A percentile compares a stretch with the other conserved stretches of the same genome.
These are phyloP conservation scores for Drosophila longiperda DNA, from an alignment of 2,888 invertebrate species.

Conservation along the genomic window DNA sequence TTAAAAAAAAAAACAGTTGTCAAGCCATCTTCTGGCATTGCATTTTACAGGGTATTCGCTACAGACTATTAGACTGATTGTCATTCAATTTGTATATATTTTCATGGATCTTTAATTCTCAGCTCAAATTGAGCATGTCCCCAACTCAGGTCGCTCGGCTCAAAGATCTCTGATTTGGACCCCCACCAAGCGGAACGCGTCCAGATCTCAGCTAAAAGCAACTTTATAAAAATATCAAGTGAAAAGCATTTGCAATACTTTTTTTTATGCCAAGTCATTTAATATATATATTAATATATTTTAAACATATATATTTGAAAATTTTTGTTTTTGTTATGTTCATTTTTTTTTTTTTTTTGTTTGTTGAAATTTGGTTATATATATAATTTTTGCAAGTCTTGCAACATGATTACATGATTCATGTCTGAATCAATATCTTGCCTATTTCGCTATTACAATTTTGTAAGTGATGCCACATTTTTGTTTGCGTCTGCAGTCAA, in stretches of 20 bases:
- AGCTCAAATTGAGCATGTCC: conserved; percentile 66
- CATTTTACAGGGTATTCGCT: conserved; percentile 21
- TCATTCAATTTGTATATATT: conserved; percentile 38
- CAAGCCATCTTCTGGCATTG: not conserved
- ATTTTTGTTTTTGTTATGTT: not conserved
- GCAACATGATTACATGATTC: not conserved
- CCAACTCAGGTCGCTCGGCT: conserved; percentile 27
- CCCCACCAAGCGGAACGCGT: conserved; percentile 31
- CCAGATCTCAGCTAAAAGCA: conserved; percentile 19
- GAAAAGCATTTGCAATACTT: too few species aligned
- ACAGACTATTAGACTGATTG: conserved; percentile 29
- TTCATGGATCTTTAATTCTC: conserved; percentile 65
- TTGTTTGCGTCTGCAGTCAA: not conserved
- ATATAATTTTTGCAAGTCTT: not conserved
- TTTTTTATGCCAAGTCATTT: too few species aligned
- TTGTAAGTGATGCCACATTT: not conserved
- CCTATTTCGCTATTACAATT: not conserved
- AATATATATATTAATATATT: too few species aligned
- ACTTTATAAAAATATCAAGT: not conserved
- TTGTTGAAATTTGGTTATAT: not conserved
- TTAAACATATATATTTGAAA: too few species aligned
- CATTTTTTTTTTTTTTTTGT: not conserved
- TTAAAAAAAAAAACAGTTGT: not conserved
- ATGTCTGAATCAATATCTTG: not conserved
- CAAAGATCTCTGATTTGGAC: conserved; percentile 36